Conservation (phyloP, 2,797 vertebrate genomes). For the Sandelia bainsii region DNA sequence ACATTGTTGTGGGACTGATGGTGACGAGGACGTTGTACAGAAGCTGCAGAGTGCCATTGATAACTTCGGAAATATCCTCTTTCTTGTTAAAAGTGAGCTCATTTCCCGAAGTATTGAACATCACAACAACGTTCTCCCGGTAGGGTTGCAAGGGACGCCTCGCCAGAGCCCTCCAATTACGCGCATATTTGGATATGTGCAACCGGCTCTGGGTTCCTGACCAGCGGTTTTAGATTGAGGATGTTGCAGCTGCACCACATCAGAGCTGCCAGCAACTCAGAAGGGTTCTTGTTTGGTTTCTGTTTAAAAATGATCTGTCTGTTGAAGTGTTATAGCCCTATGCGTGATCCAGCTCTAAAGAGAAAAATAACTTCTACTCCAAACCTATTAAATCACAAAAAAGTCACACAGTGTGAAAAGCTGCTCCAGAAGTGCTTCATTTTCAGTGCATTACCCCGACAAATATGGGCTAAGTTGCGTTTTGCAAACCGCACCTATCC, state of each 20-base stretch:
- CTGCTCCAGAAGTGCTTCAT: conserved; percentile 9
- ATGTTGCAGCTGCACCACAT: conserved; percentile 46
- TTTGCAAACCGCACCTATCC: conserved; percentile 66
- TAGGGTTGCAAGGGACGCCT: conserved; percentile 75
- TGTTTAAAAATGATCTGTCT: conserved; percentile 30
- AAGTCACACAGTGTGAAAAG: conserved; percentile 31
- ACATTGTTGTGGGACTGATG: conserved; percentile 72
- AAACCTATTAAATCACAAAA: conserved; percentile 7
- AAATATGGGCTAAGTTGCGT: conserved; percentile 44
- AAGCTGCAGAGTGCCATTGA: conserved; percentile 81
- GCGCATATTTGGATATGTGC: conserved; percentile 80
- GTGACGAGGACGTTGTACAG: conserved; percentile 69
- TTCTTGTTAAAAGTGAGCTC: conserved; percentile 77
- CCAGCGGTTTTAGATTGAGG: conserved; percentile 48
- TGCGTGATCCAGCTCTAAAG: conserved; percentile 11
- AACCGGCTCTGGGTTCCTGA: conserved; percentile 54
- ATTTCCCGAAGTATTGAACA: conserved; percentile 86
- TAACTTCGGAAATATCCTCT: conserved; percentile 80
- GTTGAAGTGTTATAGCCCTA: neutral
- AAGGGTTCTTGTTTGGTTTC: neutral
- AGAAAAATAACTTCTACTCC: conserved; percentile 18
- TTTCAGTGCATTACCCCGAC: conserved; percentile 18
- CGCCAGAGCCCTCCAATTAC: conserved; percentile 78
- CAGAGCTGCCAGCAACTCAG: conserved; percentile 30
- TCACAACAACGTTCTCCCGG: conserved; percentile 76